Evolutionary conservation across 2,888 invertebrate species (phyloP), one percentile per base, ranked within the genome.

Genomic region (Oxytorus armatus): DNA sequence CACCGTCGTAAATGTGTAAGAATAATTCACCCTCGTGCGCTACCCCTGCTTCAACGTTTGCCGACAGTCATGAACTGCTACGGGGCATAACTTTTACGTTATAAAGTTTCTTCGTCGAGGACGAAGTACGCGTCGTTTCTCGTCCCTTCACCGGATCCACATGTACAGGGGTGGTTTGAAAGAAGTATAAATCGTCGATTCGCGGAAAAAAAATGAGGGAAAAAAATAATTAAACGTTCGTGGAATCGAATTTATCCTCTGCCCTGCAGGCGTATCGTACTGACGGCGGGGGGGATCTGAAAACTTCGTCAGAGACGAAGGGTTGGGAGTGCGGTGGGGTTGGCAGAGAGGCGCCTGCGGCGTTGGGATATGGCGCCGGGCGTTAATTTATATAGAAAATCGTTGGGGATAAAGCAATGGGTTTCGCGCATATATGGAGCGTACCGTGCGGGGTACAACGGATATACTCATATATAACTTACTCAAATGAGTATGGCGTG

Each of bases 311-410:
- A 5, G 29, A 29, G 5, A 29, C 29, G 29, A 29, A 29, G 29
- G 29, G 29, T 29, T 29, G n/a, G n/a, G n/a, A 29, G 29, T 16
- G 10, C 21, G 14, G 21, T 14, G 69, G n/a, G 44, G 29, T 29
- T 14, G 4, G 21, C 10, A 33, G 21, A 23, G 61, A 11, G 61
- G 33, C 16, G 61, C 59, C 33, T 39, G 11, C 47, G 63, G 77
- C 53, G 53, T 69, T 68, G 8, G 42, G 29, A 55, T 39, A 42
- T 59, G 76, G 69, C 77, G 77, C 70, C 77, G 36, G 55, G 53
- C 44, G 36, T 70, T 77, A 77, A 69, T 70, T 77, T 70, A 77
- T 77, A 51, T 70, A 44, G 69, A 55, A 57, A 68, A 53, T 53
- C 39, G 65, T 47, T 11, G 29, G 44, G 44, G 10, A 44, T 23